Evolutionary conservation across 1,140 invertebrate species (phyloP).

Genomic region (Pseudomyrmex pallidus): DNA sequence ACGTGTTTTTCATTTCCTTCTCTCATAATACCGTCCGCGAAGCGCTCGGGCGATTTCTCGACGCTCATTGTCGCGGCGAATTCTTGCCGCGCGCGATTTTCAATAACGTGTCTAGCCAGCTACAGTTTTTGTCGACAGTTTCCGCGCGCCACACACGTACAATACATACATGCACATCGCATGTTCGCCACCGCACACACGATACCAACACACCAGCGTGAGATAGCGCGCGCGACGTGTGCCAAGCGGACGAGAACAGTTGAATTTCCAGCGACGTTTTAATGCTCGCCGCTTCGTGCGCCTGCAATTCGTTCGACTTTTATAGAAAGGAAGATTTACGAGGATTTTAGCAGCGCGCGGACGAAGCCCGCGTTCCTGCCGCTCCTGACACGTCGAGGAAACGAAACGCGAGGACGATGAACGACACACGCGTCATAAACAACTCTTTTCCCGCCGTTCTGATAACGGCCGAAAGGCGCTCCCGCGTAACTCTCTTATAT

Average conservation of each 20-base stretch:
- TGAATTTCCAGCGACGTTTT: slow-evolving; percentile 72
- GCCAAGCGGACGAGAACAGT: slow-evolving; percentile 18
- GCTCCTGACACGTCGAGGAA: neutral
- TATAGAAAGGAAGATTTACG: slow-evolving; percentile 77
- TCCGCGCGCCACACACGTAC: neutral
- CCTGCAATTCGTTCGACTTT: slow-evolving; percentile 75
- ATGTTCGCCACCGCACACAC: too few relatives aligned
- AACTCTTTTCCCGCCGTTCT: slow-evolving; percentile 63
- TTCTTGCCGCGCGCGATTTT: slow-evolving; percentile 43
- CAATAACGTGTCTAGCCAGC: slow-evolving; percentile 55
- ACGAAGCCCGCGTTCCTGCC: slow-evolving; percentile 1
- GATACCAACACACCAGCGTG: neutral
- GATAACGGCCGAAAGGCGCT: slow-evolving; percentile 33
- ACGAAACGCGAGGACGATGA: neutral
- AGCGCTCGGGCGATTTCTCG: slow-evolving; percentile 26
- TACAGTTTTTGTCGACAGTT: slow-evolving; percentile 40
- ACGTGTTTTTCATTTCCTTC: slow-evolving; percentile 12
- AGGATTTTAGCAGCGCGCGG: slow-evolving; percentile 71
- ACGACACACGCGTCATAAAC: slow-evolving; percentile 71
- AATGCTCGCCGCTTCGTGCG: slow-evolving; percentile 57
- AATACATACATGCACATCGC: too few relatives aligned
- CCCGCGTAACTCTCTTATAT: slow-evolving; percentile 32
- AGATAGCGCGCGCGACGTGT: slow-evolving; percentile 14
- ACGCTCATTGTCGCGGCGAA: slow-evolving; percentile 51
- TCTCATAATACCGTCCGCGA: slow-evolving; percentile 8